phyloP scores from a whole-genome alignment of 2,113 vertebrate species.

The Micronycteris hirsuta region DNA sequence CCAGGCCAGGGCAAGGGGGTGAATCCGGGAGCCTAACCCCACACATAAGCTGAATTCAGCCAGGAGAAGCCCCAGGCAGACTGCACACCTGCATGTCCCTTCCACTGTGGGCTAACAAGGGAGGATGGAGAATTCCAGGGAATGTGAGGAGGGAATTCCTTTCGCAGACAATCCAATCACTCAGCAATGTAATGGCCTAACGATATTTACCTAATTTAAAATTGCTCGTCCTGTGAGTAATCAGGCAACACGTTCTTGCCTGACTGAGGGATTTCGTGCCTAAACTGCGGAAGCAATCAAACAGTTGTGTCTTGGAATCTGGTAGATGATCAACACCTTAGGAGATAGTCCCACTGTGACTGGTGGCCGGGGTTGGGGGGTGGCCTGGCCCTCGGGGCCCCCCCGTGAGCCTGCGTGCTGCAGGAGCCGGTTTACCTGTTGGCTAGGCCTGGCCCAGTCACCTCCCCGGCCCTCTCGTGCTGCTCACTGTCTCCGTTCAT shows the following conservation, averaged over 20 bases:
- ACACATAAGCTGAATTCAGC: neutral
- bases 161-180: constrained; percentile 53
- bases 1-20: neutral
- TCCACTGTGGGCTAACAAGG: neutral
- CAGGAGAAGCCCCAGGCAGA: neutral
- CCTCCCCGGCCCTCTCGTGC: neutral
- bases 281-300: neutral
- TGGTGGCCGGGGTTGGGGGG: neutral
- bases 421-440: neutral
- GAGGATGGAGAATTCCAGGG: constrained; percentile 25
- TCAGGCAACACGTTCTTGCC: constrained; percentile 10
- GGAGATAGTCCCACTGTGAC: neutral
- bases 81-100: neutral
- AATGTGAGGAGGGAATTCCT: neutral
- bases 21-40: neutral
- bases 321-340: neutral
- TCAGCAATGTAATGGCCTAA: constrained; percentile 55
- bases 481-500: neutral
- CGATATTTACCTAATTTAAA: constrained; percentile 50
- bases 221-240: neutral
- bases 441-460: neutral
- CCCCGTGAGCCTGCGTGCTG: accelerated
- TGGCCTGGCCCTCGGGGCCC: too few species aligned
- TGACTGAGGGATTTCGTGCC: constrained; percentile 8
- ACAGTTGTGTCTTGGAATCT: neutral